Evolutionary conservation across 2,888 invertebrate genomes (phyloP).

Genomic region (Cactoblastis cactorum): DNA sequence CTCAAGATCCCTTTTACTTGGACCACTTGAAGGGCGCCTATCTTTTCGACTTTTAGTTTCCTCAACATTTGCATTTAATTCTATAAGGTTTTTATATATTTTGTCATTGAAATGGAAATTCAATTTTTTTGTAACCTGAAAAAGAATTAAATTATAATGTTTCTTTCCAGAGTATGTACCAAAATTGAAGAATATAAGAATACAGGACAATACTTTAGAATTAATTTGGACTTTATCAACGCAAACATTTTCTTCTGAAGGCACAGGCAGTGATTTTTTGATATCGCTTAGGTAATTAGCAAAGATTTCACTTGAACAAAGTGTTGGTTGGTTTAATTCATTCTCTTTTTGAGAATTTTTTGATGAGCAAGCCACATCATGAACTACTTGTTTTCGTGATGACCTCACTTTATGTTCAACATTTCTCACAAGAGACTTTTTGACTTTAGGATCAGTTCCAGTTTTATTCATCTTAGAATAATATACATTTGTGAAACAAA

Average conservation of each 20-base stretch:
- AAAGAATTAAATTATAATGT: conserved; percentile 19
- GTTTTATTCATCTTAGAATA: conserved; percentile 45
- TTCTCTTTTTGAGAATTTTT: conserved; percentile 35
- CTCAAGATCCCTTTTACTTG: conserved; percentile 56
- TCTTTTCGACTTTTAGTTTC: conserved; percentile 44
- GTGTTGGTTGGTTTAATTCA: conserved; percentile 45
- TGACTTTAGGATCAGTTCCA: conserved; percentile 55
- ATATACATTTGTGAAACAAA: neutral
- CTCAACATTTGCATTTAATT: conserved; percentile 56
- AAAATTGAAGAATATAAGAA: neutral
- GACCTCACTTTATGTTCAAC: conserved; percentile 46
- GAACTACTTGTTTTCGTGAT: conserved; percentile 33
- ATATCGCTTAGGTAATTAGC: conserved; percentile 55
- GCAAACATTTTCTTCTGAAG: conserved; percentile 39
- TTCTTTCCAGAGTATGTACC: neutral
- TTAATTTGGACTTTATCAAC: conserved; percentile 38
- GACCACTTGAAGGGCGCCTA: conserved; percentile 32
- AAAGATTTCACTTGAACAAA: conserved; percentile 62
- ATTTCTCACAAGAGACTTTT: conserved; percentile 62
- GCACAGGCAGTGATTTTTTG: conserved; percentile 38
- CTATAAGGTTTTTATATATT: conserved; percentile 67
- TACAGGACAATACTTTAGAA: conserved; percentile 40
- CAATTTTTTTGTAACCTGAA: conserved; percentile 64
- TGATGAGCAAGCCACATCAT: conserved; percentile 38
- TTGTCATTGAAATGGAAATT: conserved; percentile 71